These are phyloP conservation scores for Reinhardtius hippoglossoides DNA, from an alignment of 2,113 vertebrate species.

Conservation along the genomic window DNA sequence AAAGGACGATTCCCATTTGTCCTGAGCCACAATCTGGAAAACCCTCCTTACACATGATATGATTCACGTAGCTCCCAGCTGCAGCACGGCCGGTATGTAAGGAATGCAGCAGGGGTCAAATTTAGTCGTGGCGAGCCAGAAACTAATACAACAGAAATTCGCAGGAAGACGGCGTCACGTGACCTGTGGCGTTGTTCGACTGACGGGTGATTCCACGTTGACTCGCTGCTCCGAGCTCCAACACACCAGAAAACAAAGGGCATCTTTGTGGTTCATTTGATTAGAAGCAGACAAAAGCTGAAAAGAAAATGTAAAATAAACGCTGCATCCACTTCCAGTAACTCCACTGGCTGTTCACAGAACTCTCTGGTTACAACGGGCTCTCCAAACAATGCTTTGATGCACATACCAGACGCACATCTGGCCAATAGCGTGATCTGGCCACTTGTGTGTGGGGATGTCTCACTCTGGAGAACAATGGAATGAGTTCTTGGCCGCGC, in stretches of 20 bases:
- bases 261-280: neutral
- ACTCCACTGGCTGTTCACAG: neutral
- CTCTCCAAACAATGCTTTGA: slow-evolving; percentile 20
- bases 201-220: too few species aligned
- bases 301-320: slow-evolving; percentile 3
- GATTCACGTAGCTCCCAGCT: slow-evolving; percentile 15
- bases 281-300: neutral
- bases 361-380: neutral
- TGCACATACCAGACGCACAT: slow-evolving; percentile 43
- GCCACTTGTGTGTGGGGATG: slow-evolving; percentile 54
- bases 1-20: too few species aligned
- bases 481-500: slow-evolving; percentile 57
- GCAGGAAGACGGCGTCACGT: neutral
- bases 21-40: slow-evolving; percentile 18
- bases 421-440: slow-evolving; percentile 38
- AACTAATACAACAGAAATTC: neutral
- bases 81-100: slow-evolving; percentile 6
- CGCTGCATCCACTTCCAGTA: slow-evolving; percentile 19
- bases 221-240: too few species aligned
- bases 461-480: slow-evolving; percentile 75
- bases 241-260: neutral
- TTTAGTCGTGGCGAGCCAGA: neutral
- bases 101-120: slow-evolving; percentile 28
- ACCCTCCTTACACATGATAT: neutral
- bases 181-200: too few species aligned